Percentiles rank a stretch among this genome's conserved stretches.
phyloP scores from a whole-genome alignment of 2,797 vertebrate species.

The Clarias pachynema region DNA sequence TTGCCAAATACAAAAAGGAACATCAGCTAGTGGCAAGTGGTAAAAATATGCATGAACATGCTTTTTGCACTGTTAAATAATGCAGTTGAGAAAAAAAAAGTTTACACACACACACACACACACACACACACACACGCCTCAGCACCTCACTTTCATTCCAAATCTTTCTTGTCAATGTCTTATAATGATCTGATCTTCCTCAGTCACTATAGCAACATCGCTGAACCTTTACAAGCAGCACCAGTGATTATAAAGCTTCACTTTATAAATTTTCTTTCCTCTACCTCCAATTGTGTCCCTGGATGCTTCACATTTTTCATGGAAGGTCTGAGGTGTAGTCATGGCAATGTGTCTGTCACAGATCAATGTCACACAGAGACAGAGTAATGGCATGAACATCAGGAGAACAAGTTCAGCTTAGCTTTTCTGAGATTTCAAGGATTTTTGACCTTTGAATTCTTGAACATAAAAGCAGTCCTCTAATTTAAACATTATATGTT shows the following conservation, averaged over 20 bases:
- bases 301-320: conserved; percentile 54
- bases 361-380: conserved; percentile 12
- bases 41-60: conserved; percentile 5
- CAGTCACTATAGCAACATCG: conserved; percentile 71
- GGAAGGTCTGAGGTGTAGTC: conserved; percentile 64
- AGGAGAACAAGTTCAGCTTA: not conserved
- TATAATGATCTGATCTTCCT: conserved; percentile 51
- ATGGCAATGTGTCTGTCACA: conserved; percentile 63
- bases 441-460: not conserved
- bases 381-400: not conserved
- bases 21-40: not conserved
- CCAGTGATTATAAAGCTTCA: conserved; percentile 59
- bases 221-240: conserved; percentile 61
- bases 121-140: conserved; percentile 7
- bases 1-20: not conserved
- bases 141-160: not conserved
- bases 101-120: not conserved
- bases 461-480: not conserved
- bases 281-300: conserved; percentile 34
- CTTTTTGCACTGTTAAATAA: conserved; percentile 16
- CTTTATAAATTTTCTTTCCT: conserved; percentile 56
- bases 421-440: not conserved
- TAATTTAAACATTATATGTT: not conserved
- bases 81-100: not conserved
- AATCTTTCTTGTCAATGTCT: conserved; percentile 28